phyloP scores from a whole-genome alignment of 92 coral and sea anemone species.

The Epizoanthus illoricatus region DNA sequence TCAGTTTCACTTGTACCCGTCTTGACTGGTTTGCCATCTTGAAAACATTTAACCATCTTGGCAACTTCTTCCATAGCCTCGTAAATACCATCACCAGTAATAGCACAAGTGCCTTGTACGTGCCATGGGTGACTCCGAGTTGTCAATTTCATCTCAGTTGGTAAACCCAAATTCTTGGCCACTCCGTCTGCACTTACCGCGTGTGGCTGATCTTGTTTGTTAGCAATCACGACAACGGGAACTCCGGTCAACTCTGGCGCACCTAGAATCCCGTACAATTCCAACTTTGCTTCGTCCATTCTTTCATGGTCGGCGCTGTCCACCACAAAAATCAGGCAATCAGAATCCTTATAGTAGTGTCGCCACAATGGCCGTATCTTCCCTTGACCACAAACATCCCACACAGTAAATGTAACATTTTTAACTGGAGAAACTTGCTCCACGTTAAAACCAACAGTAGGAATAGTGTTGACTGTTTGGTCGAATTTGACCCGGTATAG shows the following conservation, averaged over 20 bases:
- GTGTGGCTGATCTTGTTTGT: constrained; percentile 74
- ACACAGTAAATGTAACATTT: constrained; percentile 61
- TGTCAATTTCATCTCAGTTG: constrained; percentile 25
- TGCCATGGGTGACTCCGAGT: constrained; percentile 60
- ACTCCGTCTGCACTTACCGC: constrained; percentile 56
- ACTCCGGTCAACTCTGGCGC: constrained; percentile 60
- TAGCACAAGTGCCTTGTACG: constrained; percentile 70
- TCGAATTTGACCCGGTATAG: constrained; percentile 79
- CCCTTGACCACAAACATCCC: constrained; percentile 84
- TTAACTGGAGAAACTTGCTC: constrained; percentile 73
- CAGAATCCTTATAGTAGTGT: constrained; percentile 65
- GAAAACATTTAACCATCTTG: constrained; percentile 68
- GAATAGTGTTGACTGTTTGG: constrained; percentile 67
- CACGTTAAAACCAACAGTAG: constrained; percentile 78
- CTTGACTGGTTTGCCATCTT: constrained; percentile 12
- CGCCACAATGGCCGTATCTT: constrained; percentile 73
- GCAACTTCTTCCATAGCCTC: constrained; percentile 67
- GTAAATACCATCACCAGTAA: constrained; percentile 66
- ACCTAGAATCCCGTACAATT: constrained; percentile 51
- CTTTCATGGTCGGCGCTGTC: constrained; percentile 74
- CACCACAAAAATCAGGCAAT: constrained; percentile 67
- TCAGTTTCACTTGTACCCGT: neutral
- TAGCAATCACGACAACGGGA: constrained; percentile 71
- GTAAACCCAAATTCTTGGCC: constrained; percentile 55
- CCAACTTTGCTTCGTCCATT: constrained; percentile 61